Evolutionary conservation across 2,113 vertebrate genomes (phyloP), one percentile per base, ranked within the genome.

Genomic region (Passer domesticus): DNA sequence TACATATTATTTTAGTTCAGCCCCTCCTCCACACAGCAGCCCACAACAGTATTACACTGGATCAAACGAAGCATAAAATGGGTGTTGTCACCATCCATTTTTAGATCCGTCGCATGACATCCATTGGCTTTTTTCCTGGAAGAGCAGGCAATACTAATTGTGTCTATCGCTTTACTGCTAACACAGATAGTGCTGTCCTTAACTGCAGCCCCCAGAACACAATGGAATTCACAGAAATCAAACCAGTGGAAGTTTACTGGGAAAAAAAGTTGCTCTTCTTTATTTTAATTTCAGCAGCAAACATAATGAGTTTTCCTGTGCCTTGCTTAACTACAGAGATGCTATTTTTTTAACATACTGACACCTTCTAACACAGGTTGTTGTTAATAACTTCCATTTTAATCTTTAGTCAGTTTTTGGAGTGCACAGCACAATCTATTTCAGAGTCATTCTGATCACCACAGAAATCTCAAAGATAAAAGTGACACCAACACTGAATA

Each of bases 101-200:
- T 92, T 74, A 83, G 92, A 21, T 35, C 11, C 0, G 0, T 77
- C 10, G 1, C 60, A 75, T 90, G 80, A 79, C 83, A 89, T 72
- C 79, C 31, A n/a, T 24, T 86, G 89, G 80, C 83, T 64, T 84
- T 83, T 90, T 92, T 95, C 96, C 90, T 86, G 80, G 88, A 88
- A 92, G 33, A 55, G 59, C 76, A 37, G 30, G 88, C 85, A 73
- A 78, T 56, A n/a, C 85, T 87, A 81, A 86, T 72, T 85, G 89
- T 73, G 63, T 73, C 93, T 66, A n/a, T 83, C 2, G 0, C 88
- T 72, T 37, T 25, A 10, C 55, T 37, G 39, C 68, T 86, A 73
- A 58, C 72, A 50, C 21, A 69, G 76, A 87, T 37, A 75, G 78
- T 3, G 6, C 55, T 74, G 89, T 60, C 75, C 88, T 81, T 49